Percentiles rank a stretch among this genome's conserved stretches.
These are phyloP conservation scores for Alentia gelatinosa DNA, from an alignment of 2,888 invertebrate species.

Conservation along the genomic window DNA sequence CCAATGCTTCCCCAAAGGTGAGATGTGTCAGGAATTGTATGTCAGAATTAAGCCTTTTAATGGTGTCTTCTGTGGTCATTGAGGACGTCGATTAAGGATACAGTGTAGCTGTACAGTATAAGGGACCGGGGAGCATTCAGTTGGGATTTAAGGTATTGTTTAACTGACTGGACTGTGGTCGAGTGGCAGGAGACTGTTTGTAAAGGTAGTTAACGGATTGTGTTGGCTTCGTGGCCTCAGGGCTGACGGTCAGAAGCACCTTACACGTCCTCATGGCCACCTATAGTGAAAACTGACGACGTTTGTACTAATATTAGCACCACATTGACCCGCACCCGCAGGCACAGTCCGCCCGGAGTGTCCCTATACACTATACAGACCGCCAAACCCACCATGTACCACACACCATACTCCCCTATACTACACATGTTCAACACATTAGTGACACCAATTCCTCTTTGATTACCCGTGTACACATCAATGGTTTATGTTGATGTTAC, in stretches of 20 bases:
- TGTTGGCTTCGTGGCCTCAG: neutral
- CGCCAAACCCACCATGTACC: neutral
- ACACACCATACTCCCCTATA: neutral
- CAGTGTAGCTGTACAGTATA: neutral
- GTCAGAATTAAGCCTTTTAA: neutral
- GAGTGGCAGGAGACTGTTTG: neutral
- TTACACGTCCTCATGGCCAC: too few species aligned
- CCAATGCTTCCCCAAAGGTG: neutral
- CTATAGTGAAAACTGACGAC: too few species aligned
- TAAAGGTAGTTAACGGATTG: conserved; percentile 28
- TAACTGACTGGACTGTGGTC: neutral
- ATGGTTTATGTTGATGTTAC: too few species aligned
- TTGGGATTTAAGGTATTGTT: neutral
- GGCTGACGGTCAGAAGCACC: neutral
- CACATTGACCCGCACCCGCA: neutral
- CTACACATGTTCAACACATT: neutral
- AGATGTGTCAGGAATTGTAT: neutral
- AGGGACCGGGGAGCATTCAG: neutral
- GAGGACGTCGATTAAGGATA: too few species aligned
- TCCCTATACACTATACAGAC: neutral
- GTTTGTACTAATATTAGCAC: neutral
- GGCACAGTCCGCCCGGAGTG: too few species aligned
- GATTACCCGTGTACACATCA: neutral
- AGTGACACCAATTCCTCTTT: neutral
- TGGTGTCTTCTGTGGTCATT: neutral